Percentiles rank a stretch among this genome's conserved stretches.
Evolutionary conservation across 2,797 vertebrate species (phyloP).

Genomic region (Agapornis canus): DNA sequence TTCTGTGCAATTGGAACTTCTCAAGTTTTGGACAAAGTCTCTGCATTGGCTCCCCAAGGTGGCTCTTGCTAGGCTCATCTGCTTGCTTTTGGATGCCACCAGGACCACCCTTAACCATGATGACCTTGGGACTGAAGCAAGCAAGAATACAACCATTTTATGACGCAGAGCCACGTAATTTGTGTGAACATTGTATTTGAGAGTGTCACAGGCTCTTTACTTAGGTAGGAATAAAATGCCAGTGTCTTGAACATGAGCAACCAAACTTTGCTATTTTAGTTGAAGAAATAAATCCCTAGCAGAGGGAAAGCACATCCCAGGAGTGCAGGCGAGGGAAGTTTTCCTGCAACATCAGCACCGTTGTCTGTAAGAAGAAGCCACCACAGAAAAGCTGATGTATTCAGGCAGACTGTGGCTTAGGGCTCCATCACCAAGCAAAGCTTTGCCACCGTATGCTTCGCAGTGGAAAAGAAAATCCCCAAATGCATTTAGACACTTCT

Average conservation of each 20-base stretch:
- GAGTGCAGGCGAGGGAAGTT: neutral
- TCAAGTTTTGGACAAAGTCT: neutral
- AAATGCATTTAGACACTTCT: conserved; percentile 1
- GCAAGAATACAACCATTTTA: neutral
- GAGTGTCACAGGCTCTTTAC: accelerated
- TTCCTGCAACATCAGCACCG: neutral
- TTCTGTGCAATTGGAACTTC: neutral
- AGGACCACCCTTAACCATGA: neutral
- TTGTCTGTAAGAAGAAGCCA: neutral
- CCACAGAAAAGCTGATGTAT: neutral
- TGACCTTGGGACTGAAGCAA: neutral
- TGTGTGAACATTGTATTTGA: accelerated
- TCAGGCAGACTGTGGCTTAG: conserved; percentile 7
- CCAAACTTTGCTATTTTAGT: neutral
- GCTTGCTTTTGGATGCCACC: accelerated
- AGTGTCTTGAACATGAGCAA: accelerated
- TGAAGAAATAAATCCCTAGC: accelerated
- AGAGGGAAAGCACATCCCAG: neutral
- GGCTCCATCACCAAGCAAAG: neutral
- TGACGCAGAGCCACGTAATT: neutral
- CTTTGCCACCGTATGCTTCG: accelerated
- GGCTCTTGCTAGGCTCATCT: neutral
- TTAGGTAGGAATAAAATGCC: accelerated
- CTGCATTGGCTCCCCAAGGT: neutral
- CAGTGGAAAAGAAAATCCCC: neutral